Percentiles rank a stretch among this genome's conserved stretches.
Conservation (phyloP, 37 sponge, comb jelly and placozoan genomes). For the Aphrocallistes beatrix region DNA sequence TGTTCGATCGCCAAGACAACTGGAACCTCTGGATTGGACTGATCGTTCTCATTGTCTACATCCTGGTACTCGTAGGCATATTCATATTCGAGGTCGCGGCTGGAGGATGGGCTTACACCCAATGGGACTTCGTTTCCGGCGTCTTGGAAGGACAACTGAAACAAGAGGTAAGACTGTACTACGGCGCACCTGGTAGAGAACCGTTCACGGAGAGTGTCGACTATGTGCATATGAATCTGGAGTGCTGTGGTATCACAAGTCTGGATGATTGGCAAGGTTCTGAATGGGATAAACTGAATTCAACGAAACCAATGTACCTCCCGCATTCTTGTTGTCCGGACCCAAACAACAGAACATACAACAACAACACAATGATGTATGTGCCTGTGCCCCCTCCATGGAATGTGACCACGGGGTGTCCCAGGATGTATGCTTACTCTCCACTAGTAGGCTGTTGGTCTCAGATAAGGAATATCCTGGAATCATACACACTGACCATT, state of each 20-base stretch:
- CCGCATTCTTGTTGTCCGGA: background rate
- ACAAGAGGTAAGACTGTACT: background rate
- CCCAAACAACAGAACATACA: too few species aligned
- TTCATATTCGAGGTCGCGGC: background rate
- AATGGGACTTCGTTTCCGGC: background rate
- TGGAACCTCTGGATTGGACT: background rate
- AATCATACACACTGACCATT: background rate
- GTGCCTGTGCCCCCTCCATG: too few species aligned
- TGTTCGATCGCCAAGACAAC: slow-evolving; percentile 6
- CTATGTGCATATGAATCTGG: background rate
- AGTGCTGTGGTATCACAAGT: background rate
- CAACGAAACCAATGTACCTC: too few species aligned
- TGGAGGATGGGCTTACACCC: background rate
- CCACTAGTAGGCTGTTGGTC: background rate
- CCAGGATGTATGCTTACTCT: background rate
- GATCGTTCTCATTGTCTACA: slow-evolving; percentile 7
- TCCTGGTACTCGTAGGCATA: background rate
- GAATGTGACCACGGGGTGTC: too few species aligned
- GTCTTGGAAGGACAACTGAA: background rate
- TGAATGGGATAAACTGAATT: too few species aligned
- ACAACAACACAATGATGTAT: background rate
- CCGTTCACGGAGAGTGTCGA: background rate
- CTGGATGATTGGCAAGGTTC: background rate
- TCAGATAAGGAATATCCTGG: background rate
- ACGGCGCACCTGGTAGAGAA: background rate